A percentile compares a stretch with the other conserved stretches of the same genome.
These are phyloP conservation scores for Chromis chromis DNA, from an alignment of 2,797 vertebrate species.

Conservation along the genomic window DNA sequence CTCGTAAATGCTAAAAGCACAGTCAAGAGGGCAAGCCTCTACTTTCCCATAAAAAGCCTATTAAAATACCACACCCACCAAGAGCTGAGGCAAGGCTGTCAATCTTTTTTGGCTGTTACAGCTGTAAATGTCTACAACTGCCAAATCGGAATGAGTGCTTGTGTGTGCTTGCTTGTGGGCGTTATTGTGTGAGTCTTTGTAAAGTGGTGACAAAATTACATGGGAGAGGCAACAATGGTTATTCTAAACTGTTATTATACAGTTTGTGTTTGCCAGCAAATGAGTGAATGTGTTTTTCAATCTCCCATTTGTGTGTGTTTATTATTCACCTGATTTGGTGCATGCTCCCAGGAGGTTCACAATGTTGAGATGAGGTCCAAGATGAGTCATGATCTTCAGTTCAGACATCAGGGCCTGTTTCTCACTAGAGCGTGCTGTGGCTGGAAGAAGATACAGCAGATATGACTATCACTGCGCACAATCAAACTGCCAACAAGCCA, in stretches of 20 bases:
- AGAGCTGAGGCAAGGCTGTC: slow-evolving; percentile 41
- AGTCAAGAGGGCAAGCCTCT: slow-evolving; percentile 65
- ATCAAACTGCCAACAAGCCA: slow-evolving; percentile 8
- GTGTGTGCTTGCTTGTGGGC: background rate
- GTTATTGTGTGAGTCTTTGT: slow-evolving; percentile 28
- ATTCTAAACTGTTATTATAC: slow-evolving; percentile 8
- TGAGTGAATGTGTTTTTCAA: background rate
- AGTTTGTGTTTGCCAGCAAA: background rate
- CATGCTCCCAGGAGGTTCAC: slow-evolving; percentile 97
- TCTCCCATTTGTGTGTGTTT: background rate
- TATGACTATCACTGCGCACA: slow-evolving; percentile 17
- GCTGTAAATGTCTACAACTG: slow-evolving; percentile 28
- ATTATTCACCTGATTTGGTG: slow-evolving; percentile 93
- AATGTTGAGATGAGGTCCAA: slow-evolving; percentile 98
- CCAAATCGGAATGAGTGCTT: slow-evolving; percentile 21
- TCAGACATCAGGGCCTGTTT: slow-evolving; percentile 99
- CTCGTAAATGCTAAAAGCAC: slow-evolving; percentile 79
- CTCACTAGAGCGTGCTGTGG: slow-evolving; percentile 97
- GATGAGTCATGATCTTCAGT: slow-evolving; percentile 99
- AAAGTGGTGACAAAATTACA: slow-evolving; percentile 38
- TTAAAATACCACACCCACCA: slow-evolving; percentile 75
- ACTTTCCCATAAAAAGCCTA: slow-evolving; percentile 73
- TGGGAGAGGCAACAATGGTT: slow-evolving; percentile 27
- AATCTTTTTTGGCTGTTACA: slow-evolving; percentile 37
- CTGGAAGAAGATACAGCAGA: slow-evolving; percentile 74